Percentiles rank a stretch among this genome's conserved stretches.
Evolutionary conservation across 2,888 invertebrate genomes (phyloP).

Genomic region (Drosophila prolongata): DNA sequence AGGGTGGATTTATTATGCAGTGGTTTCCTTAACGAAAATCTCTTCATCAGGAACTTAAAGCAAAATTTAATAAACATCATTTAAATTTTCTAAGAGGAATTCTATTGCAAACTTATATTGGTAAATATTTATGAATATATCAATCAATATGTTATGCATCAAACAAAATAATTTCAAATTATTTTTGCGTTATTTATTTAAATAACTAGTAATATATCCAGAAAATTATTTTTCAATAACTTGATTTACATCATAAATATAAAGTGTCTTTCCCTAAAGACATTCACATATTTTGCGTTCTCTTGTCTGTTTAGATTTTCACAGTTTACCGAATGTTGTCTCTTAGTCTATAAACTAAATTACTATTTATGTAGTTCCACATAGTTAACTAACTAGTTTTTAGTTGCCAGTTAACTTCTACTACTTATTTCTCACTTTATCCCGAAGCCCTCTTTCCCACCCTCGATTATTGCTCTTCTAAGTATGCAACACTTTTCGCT

Average conservation of each 20-base stretch:
- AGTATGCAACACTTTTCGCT: constrained; percentile 22
- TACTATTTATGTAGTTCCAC: constrained; percentile 13
- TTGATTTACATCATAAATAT: no score
- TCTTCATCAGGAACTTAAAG: no score
- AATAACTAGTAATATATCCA: no score
- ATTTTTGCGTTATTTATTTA: no score
- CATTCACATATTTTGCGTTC: no score
- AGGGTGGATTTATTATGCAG: constrained; percentile 2
- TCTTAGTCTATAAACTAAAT: constrained; percentile 6
- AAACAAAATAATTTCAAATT: no score
- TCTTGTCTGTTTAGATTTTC: neutral
- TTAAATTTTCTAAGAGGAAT: no score
- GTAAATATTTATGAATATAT: no score
- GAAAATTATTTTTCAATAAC: no score
- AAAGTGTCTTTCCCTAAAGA: neutral
- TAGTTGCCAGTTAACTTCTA: constrained; percentile 6
- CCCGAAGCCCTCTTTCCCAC: neutral
- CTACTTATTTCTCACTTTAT: constrained; percentile 12
- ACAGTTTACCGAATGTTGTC: neutral
- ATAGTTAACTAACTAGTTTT: constrained; percentile 23
- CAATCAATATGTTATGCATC: no score
- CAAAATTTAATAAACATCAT: no score
- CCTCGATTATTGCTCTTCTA: constrained; percentile 19
- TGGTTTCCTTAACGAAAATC: neutral
- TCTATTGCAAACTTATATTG: no score